Base-by-base conservation (phyloP, 2,888 invertebrate genomes). In the Cloeon dipterum region DNA sequence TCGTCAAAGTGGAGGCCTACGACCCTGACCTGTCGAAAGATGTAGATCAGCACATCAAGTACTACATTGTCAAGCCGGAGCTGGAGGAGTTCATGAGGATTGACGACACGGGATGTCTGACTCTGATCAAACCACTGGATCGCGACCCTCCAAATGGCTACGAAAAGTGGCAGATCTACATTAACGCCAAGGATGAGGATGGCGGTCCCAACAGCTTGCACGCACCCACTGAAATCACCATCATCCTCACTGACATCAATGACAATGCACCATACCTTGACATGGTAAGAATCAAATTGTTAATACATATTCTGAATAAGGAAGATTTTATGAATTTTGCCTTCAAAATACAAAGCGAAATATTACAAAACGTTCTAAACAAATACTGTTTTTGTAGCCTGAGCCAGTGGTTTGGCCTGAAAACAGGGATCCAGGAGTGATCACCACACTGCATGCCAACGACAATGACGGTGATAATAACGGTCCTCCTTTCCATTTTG, bases 251-350 rank as follows among this genome's bases (percentile, higher is more conserved):
- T 11, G 94, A 94, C 50, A 79, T 89, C 49, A 96, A 96, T 54
- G 94, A 96, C 53, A 93, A 94, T 53, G 79, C 83, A 0, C 94
- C 94, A 0, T 77, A 74, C 52, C 63, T 86, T 41, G 76, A 75
- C 29, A 79, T 78, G 50, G 68, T 69, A 55, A 65, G 64, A 63
- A n/a, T n/a, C n/a, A n/a, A n/a, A n/a, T n/a, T n/a, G n/a, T n/a
- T n/a, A n/a, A n/a, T n/a, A n/a, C n/a, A n/a, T n/a, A n/a, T n/a
- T n/a, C n/a, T n/a, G n/a, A n/a, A n/a, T n/a, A n/a, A n/a, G n/a
- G n/a, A n/a, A n/a, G n/a, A 36, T 26, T 23, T 34, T 20, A n/a
- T n/a, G n/a, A n/a, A n/a, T n/a, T n/a, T n/a, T n/a, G n/a, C n/a
- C n/a, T n/a, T n/a, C n/a, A n/a, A 16, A 18, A 41, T 34, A n/a